Evolutionary conservation across 2,888 invertebrate genomes (phyloP), one percentile per base, ranked within the genome.

Genomic region (Drosophila neotestacea): DNA sequence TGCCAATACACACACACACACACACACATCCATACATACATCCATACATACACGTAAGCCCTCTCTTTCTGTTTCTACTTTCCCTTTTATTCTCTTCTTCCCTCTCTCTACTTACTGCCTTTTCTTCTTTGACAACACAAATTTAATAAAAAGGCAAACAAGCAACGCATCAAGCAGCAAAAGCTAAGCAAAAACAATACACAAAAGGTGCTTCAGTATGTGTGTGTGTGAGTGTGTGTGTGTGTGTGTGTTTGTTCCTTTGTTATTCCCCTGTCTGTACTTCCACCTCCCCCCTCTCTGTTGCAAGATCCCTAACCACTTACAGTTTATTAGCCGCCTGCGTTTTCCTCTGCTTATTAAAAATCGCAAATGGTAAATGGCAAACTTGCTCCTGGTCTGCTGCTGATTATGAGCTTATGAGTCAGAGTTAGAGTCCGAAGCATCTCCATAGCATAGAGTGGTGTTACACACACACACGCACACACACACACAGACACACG

Each of bases 271-370:
- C 48, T 11, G 2, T 10, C 2, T 28, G 9, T 22, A 22, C 22
- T 22, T 22, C 22, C 22, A 13, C 1, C 1, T 6, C 32, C 6
- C 32, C 10, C 30, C 13, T 56, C 34, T 56, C 44, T 36, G n/a
- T 4, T 42, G 0, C 22, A 22, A 22, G 22, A 22, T 22, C 6
- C 41, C 50, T 36, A 44, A n/a, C 54, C 75, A 72, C 56, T 67
- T 63, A 61, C 41, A 68, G 59, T 77, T 76, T 73, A 76, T 77
- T 76, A 76, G 75, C 73, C 60, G 66, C 39, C 58, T 72, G 67
- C 52, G 52, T 66, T 71, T 77, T 72, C 47, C 78, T 77, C 78
- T 77, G 69, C 78, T 76, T 77, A 75, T 75, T 75, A 75, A 75
- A 75, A 75, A 75, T 77, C 62, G 51, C 77, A 77, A 77, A 75